These are phyloP conservation scores for Kobus ellipsiprymnus DNA, from an alignment of 2,113 vertebrate genomes.

Conservation along the genomic window DNA sequence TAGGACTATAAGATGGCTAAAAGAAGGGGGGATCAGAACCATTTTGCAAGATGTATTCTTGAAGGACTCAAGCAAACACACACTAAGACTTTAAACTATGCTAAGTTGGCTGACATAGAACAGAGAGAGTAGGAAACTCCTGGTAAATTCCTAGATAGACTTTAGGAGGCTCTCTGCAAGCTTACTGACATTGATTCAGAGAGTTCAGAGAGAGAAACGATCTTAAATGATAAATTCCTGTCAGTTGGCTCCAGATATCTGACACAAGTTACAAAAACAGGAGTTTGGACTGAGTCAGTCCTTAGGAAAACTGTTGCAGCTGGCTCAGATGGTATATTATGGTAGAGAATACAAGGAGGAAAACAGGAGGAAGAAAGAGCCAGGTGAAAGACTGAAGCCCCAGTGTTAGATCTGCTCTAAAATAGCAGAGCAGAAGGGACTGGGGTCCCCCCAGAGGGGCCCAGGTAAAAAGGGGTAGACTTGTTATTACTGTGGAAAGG, in stretches of 20 bases:
- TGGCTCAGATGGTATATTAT: not conserved
- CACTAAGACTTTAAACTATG: not conserved
- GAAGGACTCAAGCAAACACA: not conserved
- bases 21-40: not conserved
- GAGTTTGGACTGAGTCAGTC: not conserved
- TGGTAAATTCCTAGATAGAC: not conserved
- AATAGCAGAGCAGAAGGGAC: no score
- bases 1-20: not conserved
- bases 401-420: not conserved
- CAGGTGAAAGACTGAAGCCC: not conserved
- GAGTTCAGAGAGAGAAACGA: not conserved
- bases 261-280: not conserved
- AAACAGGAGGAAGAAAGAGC: not conserved
- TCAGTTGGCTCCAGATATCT: not conserved
- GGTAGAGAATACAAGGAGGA: not conserved
- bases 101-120: not conserved
- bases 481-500: not conserved
- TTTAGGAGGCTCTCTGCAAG: not conserved
- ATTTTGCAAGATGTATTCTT: not conserved
- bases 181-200: not conserved
- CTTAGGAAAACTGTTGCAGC: not conserved
- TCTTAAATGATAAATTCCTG: not conserved
- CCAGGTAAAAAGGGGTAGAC: not conserved
- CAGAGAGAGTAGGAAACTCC: not conserved
- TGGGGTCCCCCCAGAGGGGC: not conserved